Base-by-base conservation (phyloP, 2,888 invertebrate species). In the Limnephilus auricula region DNA sequence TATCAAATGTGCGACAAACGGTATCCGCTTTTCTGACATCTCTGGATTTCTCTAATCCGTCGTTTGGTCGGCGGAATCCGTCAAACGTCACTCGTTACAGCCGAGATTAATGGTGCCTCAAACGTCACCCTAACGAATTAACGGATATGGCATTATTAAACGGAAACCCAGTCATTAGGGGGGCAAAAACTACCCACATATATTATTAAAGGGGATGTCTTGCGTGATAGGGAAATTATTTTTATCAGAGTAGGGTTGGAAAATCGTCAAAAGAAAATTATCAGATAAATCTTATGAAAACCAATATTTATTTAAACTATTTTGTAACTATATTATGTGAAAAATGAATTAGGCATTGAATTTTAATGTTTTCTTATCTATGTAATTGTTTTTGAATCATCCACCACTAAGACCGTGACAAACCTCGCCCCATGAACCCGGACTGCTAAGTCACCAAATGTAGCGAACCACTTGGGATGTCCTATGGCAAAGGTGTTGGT, bases 81-180 rank as follows among this genome's bases (percentile, higher is more conserved):
- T 89, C 91, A 83, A 83, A 82, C 87, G 89, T 80, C 89, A 85
- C 86, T 89, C 91, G 91, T 91, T 89, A 91, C 79, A 32, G 82
- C 40, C 34, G 79, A 89, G 91, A 91, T 91, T 91, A 91, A 91
- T 91, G 91, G 84, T 82, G 79, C 82, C 84, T 86, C 85, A 79
- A 40, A 90, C 85, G 91, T 91, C 91, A 40, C 45, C 91, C 78
- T 15, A 79, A 79, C 87, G 87, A 90, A 90, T 90, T 84, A 84
- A 84, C 84, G 84, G 34, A 87, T 50, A 87, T 18, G 50, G 65
- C 31, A 90, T 90, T 90, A 90, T 86, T 90, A 80, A 86, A 79
- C 86, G 90, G 83, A 84, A 37, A 65, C 13, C 40, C 45, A 31
- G 79, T 79, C 90, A 86, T 90, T 90, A 90, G 79, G 78, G 79